Percentiles rank a stretch among this genome's conserved stretches.
Conservation (phyloP, 2,888 invertebrate genomes). For the Cephus pygmeus region DNA sequence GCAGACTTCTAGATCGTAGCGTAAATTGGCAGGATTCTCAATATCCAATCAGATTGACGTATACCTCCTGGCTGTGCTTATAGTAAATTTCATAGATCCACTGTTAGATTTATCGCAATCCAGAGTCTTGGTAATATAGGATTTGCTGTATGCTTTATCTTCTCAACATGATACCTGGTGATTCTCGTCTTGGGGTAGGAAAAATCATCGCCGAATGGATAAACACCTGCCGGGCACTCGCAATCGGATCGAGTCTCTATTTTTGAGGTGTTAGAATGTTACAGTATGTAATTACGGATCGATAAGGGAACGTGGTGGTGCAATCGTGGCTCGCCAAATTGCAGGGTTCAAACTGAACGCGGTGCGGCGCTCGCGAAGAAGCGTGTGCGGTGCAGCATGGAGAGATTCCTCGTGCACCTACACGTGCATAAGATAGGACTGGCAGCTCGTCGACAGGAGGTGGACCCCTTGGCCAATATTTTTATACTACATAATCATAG, state of each 20-base stretch:
- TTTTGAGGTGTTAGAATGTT: slow-evolving; percentile 45
- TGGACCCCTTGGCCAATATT: slow-evolving; percentile 30
- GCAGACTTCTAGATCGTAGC: neutral
- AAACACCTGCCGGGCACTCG: neutral
- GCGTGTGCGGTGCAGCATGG: neutral
- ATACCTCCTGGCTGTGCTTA: neutral
- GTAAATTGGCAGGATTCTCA: neutral
- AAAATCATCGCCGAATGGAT: neutral
- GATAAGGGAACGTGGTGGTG: slow-evolving; percentile 34
- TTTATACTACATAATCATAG: slow-evolving; percentile 32
- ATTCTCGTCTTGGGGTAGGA: neutral
- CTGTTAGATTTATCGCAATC: neutral
- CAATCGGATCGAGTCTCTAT: slow-evolving; percentile 23
- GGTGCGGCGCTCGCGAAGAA: neutral
- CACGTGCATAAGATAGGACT: slow-evolving; percentile 6
- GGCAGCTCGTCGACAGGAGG: slow-evolving; percentile 40
- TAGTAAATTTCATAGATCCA: neutral
- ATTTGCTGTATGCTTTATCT: neutral
- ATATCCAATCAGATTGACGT: neutral
- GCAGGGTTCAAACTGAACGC: slow-evolving; percentile 35
- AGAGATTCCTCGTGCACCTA: neutral
- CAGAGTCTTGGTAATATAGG: neutral
- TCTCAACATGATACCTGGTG: neutral
- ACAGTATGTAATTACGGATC: slow-evolving; percentile 42
- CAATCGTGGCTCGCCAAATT: slow-evolving; percentile 34